phyloP scores from a whole-genome alignment of 2,888 invertebrate species.

The Dryomyza anilis region DNA sequence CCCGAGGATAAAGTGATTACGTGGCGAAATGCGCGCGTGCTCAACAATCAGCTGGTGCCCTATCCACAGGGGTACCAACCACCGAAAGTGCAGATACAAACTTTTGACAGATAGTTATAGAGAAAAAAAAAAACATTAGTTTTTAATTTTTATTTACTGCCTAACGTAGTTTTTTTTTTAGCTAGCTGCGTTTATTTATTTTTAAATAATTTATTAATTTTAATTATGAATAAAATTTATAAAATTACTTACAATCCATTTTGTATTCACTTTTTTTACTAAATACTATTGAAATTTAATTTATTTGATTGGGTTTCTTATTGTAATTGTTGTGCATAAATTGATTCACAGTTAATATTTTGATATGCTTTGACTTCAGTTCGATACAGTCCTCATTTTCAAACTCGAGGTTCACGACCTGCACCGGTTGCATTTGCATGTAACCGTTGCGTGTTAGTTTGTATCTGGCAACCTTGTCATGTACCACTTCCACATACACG shows the following conservation, averaged over 20 bases:
- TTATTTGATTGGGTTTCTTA: no score
- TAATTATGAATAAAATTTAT: neutral
- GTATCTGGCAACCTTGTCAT: conserved; percentile 44
- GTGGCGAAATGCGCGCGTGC: conserved; percentile 87
- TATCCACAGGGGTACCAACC: conserved; percentile 74
- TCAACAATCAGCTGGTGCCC: conserved; percentile 80
- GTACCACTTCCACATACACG: conserved; percentile 52
- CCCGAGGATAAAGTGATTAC: conserved; percentile 77
- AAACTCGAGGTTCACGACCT: conserved; percentile 52
- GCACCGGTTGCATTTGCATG: conserved; percentile 52
- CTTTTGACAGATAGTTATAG: conserved; percentile 47
- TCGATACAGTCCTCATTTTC: conserved; percentile 41
- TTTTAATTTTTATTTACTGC: no score
- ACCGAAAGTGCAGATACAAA: conserved; percentile 63
- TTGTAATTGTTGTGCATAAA: conserved; percentile 42
- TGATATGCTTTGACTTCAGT: conserved; percentile 46
- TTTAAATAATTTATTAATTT: neutral
- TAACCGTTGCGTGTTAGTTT: conserved; percentile 58
- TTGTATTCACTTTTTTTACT: no score
- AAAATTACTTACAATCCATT: no score
- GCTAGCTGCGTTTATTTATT: neutral
- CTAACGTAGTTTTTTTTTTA: neutral
- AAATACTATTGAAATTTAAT: no score
- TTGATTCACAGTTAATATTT: conserved; percentile 56
- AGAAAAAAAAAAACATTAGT: no score